phyloP scores from a whole-genome alignment of 2,797 vertebrate species.

The Catharus ustulatus region DNA sequence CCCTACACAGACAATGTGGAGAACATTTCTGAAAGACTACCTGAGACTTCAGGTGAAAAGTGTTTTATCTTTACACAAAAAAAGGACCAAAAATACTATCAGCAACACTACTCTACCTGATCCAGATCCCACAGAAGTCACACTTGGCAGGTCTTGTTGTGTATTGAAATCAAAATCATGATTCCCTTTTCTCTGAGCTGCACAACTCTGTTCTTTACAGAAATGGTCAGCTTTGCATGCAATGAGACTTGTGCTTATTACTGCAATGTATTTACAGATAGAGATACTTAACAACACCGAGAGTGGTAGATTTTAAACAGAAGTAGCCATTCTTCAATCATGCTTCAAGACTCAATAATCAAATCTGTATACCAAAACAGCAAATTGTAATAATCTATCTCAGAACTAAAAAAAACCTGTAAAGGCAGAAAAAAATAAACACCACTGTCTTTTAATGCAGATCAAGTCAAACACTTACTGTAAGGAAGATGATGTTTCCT shows the following conservation, averaged over 20 bases:
- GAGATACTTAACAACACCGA: not conserved
- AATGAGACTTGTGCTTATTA: not conserved
- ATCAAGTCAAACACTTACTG: not conserved
- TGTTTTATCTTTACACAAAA: not conserved
- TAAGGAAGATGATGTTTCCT: not conserved
- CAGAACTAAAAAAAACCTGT: not conserved
- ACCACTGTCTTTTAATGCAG: not conserved
- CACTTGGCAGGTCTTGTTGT: not conserved
- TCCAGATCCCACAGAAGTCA: not conserved
- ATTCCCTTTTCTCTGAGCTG: not conserved
- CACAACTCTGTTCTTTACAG: not conserved
- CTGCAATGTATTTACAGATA: not conserved
- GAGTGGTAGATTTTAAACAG: not conserved
- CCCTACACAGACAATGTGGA: not conserved
- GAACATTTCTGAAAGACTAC: conserved; percentile 10
- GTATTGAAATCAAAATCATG: not conserved
- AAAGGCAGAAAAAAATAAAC: not conserved
- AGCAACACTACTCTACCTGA: not conserved
- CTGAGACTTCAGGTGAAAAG: not conserved
- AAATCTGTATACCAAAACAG: not conserved
- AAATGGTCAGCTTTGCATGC: not conserved
- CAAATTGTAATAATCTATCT: not conserved
- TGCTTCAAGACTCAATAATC: not conserved
- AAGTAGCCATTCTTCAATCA: not conserved
- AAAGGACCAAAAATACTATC: not conserved